Base-by-base conservation (phyloP, 2,888 invertebrate species). In the Platerodrilus igneus region DNA sequence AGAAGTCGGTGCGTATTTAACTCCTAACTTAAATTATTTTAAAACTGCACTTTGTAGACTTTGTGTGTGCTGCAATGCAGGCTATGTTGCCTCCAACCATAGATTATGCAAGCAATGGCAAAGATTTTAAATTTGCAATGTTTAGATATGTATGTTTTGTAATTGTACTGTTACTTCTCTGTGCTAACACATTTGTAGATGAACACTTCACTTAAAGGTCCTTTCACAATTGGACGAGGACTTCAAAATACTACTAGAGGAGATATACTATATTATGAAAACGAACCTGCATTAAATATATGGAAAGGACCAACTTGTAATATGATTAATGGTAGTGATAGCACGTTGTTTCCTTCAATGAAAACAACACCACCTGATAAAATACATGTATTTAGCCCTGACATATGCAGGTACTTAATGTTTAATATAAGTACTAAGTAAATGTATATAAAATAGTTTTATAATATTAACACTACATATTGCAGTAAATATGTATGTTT, bases 51-150 rank as follows among this genome's bases (percentile, higher is more conserved):
- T 20, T 52, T 54, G 16, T 45, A 55, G 63, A 57, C 25, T 53
- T 59, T 16, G 51, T 64, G n/a, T 67, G 66, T 35, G 39, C 57
- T 13, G 57, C 56, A 4, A 58, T 66, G 48, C 59, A 23, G 57
- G 48, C 54, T 9, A 46, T 51, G 21, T 40, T 57, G 5, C 67
- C 63, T 1, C 71, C 72, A 1, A 69, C 72, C 0, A 71, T 75
- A 0, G 71, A 73, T 66, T 54, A 70, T 15, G 55, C 52, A 1
- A 70, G 69, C 3, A 68, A 71, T n/a, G 66, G 61, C 2, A 60
- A 63, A n/a, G 76, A 76, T 31, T 75, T 68, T 45, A 70, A 72
- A 50, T 76, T 76, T 63, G 73, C 77, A 0, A 70, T 76, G 68
- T 74, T 77, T 51, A 62, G 66, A 26, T 72, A 76, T 49, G 77